A percentile compares a stretch with the other conserved stretches of the same genome.
Conservation (phyloP, 2,888 invertebrate genomes). For the Octonoba sinensis region DNA sequence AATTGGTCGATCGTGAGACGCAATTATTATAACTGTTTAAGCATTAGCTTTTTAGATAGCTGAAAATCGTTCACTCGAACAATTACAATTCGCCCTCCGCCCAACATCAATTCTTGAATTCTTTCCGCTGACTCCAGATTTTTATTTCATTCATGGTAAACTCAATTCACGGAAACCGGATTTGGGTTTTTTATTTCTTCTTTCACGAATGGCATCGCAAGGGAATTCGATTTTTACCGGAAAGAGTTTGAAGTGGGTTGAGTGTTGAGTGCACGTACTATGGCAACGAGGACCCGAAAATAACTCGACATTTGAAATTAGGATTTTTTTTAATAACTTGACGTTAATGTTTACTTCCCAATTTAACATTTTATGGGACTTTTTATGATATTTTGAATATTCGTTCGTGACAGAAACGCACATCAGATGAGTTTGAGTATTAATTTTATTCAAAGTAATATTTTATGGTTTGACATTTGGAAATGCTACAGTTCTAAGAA, state of each 20-base stretch:
- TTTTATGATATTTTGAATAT: conserved; percentile 15
- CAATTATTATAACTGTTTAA: too few relatives aligned
- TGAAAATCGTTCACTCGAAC: conserved; percentile 20
- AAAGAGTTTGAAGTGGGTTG: conserved; percentile 19
- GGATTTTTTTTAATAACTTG: conserved; percentile 14
- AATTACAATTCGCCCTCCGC: conserved; percentile 24
- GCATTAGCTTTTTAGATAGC: too few relatives aligned
- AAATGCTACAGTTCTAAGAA: background rate
- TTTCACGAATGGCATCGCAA: conserved; percentile 6
- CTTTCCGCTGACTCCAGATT: conserved; percentile 26
- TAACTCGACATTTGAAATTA: conserved; percentile 13
- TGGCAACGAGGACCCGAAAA: conserved; percentile 25
- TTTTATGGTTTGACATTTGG: conserved; percentile 19
- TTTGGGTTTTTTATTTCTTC: conserved; percentile 14
- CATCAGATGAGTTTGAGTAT: conserved; percentile 1
- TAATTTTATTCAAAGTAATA: conserved; percentile 15
- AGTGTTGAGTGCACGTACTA: conserved; percentile 12
- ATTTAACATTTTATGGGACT: conserved; percentile 5
- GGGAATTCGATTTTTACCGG: conserved; percentile 26
- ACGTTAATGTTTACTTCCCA: conserved; percentile 19
- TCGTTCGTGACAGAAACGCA: background rate
- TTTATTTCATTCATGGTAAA: conserved; percentile 28
- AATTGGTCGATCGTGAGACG: too few relatives aligned
- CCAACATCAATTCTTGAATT: conserved; percentile 10
- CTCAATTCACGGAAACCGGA: conserved; percentile 38